A percentile compares a stretch with the other conserved stretches of the same genome.
phyloP scores from a whole-genome alignment of 2,113 vertebrate genomes.

The Pituophis catenifer region DNA sequence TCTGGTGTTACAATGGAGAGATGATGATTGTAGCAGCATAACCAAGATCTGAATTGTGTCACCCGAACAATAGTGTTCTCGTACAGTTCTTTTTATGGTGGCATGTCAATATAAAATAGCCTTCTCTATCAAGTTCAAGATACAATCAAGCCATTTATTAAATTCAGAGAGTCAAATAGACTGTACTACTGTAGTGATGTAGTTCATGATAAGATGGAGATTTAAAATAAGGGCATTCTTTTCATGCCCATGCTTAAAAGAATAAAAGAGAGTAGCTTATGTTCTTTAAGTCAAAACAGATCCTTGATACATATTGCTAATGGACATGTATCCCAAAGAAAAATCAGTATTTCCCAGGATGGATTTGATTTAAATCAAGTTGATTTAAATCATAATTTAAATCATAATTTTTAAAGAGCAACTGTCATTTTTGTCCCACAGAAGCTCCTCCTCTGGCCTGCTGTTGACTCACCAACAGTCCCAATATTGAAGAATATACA shows the following conservation, averaged over 20 bases:
- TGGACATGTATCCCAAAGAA: neutral
- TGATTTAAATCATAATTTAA: too few species aligned
- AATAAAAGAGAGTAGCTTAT: neutral
- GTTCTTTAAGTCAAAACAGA: neutral
- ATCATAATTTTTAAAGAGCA: too few species aligned
- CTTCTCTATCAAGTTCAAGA: conserved; percentile 17
- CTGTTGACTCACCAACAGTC: too few species aligned
- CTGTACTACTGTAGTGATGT: conserved; percentile 1
- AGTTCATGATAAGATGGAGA: conserved; percentile 2
- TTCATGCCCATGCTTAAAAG: neutral
- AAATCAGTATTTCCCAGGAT: too few species aligned
- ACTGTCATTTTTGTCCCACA: too few species aligned
- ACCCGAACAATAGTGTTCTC: conserved; percentile 5
- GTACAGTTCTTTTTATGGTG: conserved; percentile 25
- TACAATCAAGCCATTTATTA: conserved; percentile 16
- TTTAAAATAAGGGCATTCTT: neutral
- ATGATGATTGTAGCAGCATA: conserved; percentile 13
- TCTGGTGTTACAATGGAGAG: conserved; percentile 22
- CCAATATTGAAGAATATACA: too few species aligned
- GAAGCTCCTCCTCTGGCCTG: too few species aligned
- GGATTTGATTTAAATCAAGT: too few species aligned
- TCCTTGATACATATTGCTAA: neutral
- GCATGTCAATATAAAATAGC: conserved; percentile 34
- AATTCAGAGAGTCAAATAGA: conserved; percentile 6
- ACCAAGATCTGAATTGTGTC: conserved; percentile 28